A percentile compares a stretch with the other conserved stretches of the same genome.
These are phyloP conservation scores for Tanypteryx hageni DNA, from an alignment of 2,888 invertebrate genomes.

Conservation along the genomic window DNA sequence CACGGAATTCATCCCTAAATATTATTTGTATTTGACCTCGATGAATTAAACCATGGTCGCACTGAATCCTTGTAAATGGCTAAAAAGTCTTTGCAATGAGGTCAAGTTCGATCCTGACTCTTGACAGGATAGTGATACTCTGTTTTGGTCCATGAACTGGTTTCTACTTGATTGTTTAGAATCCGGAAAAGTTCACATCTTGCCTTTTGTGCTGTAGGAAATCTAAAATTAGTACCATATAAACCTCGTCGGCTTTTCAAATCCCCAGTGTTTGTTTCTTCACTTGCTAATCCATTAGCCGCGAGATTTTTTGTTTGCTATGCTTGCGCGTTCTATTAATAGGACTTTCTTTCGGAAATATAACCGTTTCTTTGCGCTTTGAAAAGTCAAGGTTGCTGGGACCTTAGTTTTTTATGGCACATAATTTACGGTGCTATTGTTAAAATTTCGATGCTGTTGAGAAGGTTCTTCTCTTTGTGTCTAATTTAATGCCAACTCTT, in stretches of 20 bases:
- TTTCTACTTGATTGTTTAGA: not conserved
- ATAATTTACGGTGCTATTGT: not conserved
- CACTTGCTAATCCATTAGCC: conserved; percentile 2
- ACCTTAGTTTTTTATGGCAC: not conserved
- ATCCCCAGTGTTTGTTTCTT: not conserved
- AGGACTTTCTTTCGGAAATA: not conserved
- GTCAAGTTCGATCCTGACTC: too few species aligned
- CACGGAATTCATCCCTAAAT: too few species aligned
- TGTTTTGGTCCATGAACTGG: not conserved
- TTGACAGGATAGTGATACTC: too few species aligned
- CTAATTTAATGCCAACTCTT: not conserved
- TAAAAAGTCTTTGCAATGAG: too few species aligned
- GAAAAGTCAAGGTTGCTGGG: not conserved
- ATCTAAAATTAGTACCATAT: not conserved
- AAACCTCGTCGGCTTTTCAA: not conserved
- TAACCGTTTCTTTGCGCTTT: not conserved
- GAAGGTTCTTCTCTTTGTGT: not conserved
- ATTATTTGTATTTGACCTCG: too few species aligned
- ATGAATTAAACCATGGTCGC: too few species aligned
- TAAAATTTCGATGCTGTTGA: not conserved
- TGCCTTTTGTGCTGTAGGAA: not conserved
- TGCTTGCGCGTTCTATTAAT: not conserved
- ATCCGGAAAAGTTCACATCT: not conserved
- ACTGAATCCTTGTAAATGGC: too few species aligned
- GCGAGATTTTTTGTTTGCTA: not conserved